Percentiles rank a stretch among this genome's conserved stretches.
These are phyloP conservation scores for Gavialis gangeticus DNA, from an alignment of 2,113 vertebrate genomes.

Conservation along the genomic window DNA sequence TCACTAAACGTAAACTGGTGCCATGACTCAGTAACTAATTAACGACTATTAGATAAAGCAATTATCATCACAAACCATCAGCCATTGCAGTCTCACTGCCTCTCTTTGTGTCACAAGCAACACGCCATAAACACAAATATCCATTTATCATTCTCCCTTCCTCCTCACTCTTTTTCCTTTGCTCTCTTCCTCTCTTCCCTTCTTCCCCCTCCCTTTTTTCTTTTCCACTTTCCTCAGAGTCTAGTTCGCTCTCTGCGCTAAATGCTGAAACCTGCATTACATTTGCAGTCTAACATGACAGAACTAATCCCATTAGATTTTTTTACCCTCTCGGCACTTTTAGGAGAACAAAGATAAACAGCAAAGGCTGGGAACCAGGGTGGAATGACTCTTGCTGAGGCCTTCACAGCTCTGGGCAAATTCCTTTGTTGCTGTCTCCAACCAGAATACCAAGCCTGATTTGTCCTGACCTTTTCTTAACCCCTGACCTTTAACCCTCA, in stretches of 20 bases:
- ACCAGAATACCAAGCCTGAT: accelerated
- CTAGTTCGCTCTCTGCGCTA: not conserved
- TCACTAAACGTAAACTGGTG: constrained; percentile 24
- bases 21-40: constrained; percentile 57
- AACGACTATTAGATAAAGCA: constrained; percentile 60
- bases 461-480: not conserved
- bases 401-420: not conserved
- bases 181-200: not conserved
- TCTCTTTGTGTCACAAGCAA: not conserved
- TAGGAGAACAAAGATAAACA: constrained; percentile 2
- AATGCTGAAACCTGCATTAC: not conserved
- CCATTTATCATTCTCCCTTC: not conserved
- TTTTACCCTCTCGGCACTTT: not conserved
- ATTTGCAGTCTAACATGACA: not conserved
- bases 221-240: not conserved
- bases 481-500: not conserved
- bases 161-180: not conserved
- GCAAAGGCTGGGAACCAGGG: not conserved
- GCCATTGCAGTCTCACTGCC: not conserved
- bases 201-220: not conserved
- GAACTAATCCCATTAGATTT: constrained; percentile 8
- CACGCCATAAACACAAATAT: not conserved
- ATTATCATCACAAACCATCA: constrained; percentile 47
- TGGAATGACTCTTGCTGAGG: not conserved
- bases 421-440: not conserved